Base-by-base conservation (phyloP, 2,888 invertebrate genomes). In the Tetanocera ferruginea region DNA sequence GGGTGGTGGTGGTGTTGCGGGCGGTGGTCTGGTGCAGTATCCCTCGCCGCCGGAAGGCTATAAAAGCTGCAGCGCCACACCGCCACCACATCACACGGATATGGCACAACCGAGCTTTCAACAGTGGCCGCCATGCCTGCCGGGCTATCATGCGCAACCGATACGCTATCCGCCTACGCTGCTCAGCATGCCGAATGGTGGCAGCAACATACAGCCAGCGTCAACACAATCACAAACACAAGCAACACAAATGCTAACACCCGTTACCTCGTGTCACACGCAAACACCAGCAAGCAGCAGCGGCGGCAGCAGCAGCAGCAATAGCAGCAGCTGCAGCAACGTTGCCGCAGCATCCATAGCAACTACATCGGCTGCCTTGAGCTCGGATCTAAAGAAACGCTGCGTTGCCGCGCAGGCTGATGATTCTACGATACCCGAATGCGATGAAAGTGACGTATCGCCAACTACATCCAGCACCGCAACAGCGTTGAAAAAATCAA, bases 21-120 rank as follows among this genome's bases (percentile, higher is more conserved):
- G 34, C 1, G 67, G 67, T 11, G 71, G 55, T 69, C 84, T 82
- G 76, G 87, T 91, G 82, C 92, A 92, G 91, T 86, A 93, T 81
- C 94, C 93, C 49, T 94, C 94, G 60, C 94, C 93, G 0, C 94
- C 94, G 0, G 94, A 93, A 80, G 93, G 93, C 1, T 93, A 93
- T 84, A 92, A 93, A 83, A 91, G 69, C 78, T 80, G 70, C 79
- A 83, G 82, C 76, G 80, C 51, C 75, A 74, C 80, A 76, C 76
- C 74, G 76, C 75, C 83, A 75, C 83, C 80, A 66, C 81, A 78
- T 11, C 23, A 23, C 31, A 25, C 62, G 25, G 19, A 55, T 9
- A 55, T 55, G 55, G 3, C 55, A 23, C 55, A 23, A 11, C 55
- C 55, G 37, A 52, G 37, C 43, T 92, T 81, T 85, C 91, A 83